These are phyloP conservation scores for Agonum fuliginosum DNA, from an alignment of 2,888 invertebrate genomes.

Conservation along the genomic window DNA sequence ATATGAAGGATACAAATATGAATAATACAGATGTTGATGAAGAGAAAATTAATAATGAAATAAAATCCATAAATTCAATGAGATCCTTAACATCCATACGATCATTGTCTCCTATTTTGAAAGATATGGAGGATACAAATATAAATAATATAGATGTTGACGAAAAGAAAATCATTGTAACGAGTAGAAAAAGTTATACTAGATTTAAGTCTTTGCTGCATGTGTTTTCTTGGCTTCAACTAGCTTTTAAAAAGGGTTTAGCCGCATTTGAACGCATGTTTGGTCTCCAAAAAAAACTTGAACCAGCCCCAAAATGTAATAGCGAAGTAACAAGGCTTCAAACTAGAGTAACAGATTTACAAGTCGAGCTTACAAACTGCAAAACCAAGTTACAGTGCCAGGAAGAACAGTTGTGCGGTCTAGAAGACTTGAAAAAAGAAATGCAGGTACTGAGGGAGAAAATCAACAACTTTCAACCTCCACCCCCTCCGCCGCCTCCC, in stretches of 20 bases:
- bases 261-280: constrained; percentile 34
- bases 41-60: neutral
- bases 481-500: constrained; percentile 66
- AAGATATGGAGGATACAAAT: neutral
- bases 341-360: constrained; percentile 63
- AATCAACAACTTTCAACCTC: constrained; percentile 10
- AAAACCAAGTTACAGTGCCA: constrained; percentile 58
- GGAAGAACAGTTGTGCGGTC: constrained; percentile 52
- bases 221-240: constrained; percentile 41
- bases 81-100: constrained; percentile 8
- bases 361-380: constrained; percentile 62
- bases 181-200: constrained; percentile 14
- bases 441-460: constrained; percentile 33
- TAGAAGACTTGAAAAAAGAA: constrained; percentile 39
- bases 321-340: constrained; percentile 60
- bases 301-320: constrained; percentile 23
- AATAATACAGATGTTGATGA: neutral
- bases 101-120: constrained; percentile 47
- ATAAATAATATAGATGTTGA: neutral
- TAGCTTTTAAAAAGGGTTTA: constrained; percentile 46
- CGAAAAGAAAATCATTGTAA: constrained; percentile 11
- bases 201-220: constrained; percentile 39
- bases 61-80: constrained; percentile 19
- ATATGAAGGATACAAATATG: neutral
- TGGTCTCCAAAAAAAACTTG: constrained; percentile 15